A percentile compares a stretch with the other conserved stretches of the same genome.
phyloP scores from a whole-genome alignment of 1,140 invertebrate genomes.

The Prorops nasuta region DNA sequence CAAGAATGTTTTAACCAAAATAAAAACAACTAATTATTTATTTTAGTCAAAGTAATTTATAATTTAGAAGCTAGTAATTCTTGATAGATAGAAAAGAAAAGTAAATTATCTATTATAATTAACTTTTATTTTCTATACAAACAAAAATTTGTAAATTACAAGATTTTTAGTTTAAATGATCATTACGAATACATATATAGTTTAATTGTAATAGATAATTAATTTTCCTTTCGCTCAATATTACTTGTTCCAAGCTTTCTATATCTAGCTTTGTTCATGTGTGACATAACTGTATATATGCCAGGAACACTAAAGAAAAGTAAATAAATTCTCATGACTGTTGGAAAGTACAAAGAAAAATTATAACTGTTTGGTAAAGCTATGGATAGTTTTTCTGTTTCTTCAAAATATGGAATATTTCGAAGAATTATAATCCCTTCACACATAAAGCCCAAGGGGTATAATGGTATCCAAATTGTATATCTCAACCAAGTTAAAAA shows the following conservation, averaged over 20 bases:
- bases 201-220: neutral
- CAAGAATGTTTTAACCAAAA: too few relatives aligned
- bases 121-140: too few relatives aligned
- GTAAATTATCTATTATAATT: too few relatives aligned
- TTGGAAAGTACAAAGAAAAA: conserved; percentile 83
- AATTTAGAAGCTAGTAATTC: too few relatives aligned
- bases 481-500: conserved; percentile 91
- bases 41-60: too few relatives aligned
- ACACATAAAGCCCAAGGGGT: conserved; percentile 84
- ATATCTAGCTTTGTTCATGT: conserved; percentile 72
- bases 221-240: conserved; percentile 26
- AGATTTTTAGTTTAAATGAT: too few relatives aligned
- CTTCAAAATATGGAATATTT: conserved; percentile 87
- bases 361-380: conserved; percentile 83
- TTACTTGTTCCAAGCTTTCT: conserved; percentile 58
- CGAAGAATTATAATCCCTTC: conserved; percentile 80
- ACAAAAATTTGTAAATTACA: neutral
- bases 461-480: conserved; percentile 89
- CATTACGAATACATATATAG: too few relatives aligned
- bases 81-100: too few relatives aligned
- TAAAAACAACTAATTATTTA: too few relatives aligned
- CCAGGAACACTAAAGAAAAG: conserved; percentile 73
- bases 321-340: conserved; percentile 76
- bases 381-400: conserved; percentile 75
- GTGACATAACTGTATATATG: conserved; percentile 73